phyloP scores from a whole-genome alignment of 64 coral and sea anemone genomes.

The Actinia tenebrosa region DNA sequence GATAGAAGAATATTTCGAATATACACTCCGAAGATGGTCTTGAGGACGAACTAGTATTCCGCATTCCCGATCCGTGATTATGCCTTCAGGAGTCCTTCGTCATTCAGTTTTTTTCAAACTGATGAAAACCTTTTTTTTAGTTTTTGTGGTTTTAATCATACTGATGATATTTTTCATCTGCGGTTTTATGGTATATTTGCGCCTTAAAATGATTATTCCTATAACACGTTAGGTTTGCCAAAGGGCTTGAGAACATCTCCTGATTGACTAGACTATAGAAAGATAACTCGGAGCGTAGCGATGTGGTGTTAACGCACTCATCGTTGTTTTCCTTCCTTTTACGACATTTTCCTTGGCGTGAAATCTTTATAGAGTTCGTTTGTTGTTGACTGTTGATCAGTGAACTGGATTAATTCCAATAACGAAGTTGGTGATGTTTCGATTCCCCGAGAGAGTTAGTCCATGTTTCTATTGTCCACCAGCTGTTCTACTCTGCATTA shows the following conservation, averaged over 20 bases:
- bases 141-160: not conserved
- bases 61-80: no score
- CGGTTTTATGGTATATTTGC: not conserved
- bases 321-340: not conserved
- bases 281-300: not conserved
- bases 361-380: not conserved
- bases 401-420: not conserved
- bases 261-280: not conserved
- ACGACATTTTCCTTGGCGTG: not conserved
- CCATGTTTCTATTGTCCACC: not conserved
- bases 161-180: not conserved
- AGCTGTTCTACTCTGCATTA: not conserved
- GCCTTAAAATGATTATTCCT: not conserved
- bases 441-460: not conserved
- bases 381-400: not conserved
- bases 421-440: not conserved
- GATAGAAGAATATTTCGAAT: no score
- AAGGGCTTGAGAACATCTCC: not conserved
- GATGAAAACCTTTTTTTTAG: not conserved
- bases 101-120: not conserved
- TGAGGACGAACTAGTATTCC: no score
- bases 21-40: no score
- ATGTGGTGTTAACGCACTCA: not conserved
- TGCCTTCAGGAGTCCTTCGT: no score
- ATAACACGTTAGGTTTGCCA: not conserved